phyloP scores from a whole-genome alignment of 2,888 invertebrate genomes.

The Leptopilina drosophilae region DNA sequence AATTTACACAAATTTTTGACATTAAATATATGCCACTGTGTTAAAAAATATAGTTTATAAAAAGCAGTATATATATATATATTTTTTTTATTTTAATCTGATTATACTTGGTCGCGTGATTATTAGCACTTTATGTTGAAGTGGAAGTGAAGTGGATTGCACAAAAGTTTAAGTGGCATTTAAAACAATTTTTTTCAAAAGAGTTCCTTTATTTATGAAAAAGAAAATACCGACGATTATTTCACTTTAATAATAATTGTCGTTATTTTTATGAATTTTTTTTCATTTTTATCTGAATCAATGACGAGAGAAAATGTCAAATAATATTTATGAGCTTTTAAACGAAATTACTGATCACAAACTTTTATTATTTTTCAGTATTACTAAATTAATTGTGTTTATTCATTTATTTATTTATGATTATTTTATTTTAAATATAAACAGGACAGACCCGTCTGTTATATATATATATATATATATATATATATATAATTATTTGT shows the following conservation, averaged over 20 bases:
- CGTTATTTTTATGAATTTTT: not conserved
- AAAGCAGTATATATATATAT: not conserved
- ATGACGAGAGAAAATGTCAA: too few species aligned
- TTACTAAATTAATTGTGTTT: too few species aligned
- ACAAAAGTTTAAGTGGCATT: not conserved
- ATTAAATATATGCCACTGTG: not conserved
- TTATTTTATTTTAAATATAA: too few species aligned
- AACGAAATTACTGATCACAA: too few species aligned
- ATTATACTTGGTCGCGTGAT: slow-evolving; percentile 24
- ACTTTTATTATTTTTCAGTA: too few species aligned
- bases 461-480: too few species aligned
- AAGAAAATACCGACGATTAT: not conserved
- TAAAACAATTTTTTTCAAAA: not conserved
- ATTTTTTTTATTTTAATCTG: not conserved
- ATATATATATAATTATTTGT: too few species aligned
- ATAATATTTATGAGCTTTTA: too few species aligned
- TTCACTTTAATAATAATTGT: not conserved
- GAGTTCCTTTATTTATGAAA: not conserved
- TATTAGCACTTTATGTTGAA: slow-evolving; percentile 15
- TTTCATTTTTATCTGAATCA: not conserved
- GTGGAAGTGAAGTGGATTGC: slow-evolving; percentile 20
- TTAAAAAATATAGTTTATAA: not conserved
- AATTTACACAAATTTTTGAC: too few species aligned
- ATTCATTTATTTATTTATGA: too few species aligned
- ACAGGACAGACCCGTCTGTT: too few species aligned